A percentile compares a stretch with the other conserved stretches of the same genome.
Evolutionary conservation across 1,140 invertebrate species (phyloP).

Genomic region (Chymomyza costata): DNA sequence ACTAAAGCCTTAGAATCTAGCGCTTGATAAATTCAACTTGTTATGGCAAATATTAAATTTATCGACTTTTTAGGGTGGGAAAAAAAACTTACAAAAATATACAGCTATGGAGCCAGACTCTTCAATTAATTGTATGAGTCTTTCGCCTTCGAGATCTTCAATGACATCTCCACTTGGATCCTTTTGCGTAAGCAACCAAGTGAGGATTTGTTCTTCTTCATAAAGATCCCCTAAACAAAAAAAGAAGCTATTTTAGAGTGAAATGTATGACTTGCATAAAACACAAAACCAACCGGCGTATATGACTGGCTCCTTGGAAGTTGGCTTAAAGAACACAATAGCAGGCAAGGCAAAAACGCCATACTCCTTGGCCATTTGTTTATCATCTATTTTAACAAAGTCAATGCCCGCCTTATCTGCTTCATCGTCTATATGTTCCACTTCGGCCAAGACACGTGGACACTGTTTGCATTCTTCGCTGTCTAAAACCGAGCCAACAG

Average conservation of each 20-base stretch:
- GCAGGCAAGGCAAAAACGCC: constrained; percentile 93
- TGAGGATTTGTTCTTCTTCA: constrained; percentile 90
- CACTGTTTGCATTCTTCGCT: constrained; percentile 96
- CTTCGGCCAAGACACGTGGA: constrained; percentile 88
- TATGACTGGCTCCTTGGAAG: constrained; percentile 93
- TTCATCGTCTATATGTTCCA: constrained; percentile 96
- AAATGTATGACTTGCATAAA: too few species aligned
- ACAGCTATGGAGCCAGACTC: constrained; percentile 90
- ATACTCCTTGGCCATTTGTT: constrained; percentile 88
- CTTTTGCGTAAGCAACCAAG: constrained; percentile 93
- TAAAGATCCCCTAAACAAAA: constrained; percentile 88
- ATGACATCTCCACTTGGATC: constrained; percentile 93
- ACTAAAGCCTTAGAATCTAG: background rate
- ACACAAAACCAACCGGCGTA: constrained; percentile 84
- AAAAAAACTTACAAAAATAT: constrained; percentile 92
- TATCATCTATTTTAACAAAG: constrained; percentile 94
- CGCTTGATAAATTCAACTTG: constrained; percentile 33
- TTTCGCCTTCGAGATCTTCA: constrained; percentile 90
- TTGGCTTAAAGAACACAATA: constrained; percentile 91
- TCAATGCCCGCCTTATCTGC: constrained; percentile 94
- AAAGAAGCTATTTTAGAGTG: too few species aligned
- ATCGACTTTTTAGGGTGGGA: constrained; percentile 21
- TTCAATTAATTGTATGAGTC: constrained; percentile 86
- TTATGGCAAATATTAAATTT: constrained; percentile 21
- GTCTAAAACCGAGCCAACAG: constrained; percentile 81